These are phyloP conservation scores for Epizoanthus illoricatus DNA, from an alignment of 92 coral and sea anemone genomes.

Conservation along the genomic window DNA sequence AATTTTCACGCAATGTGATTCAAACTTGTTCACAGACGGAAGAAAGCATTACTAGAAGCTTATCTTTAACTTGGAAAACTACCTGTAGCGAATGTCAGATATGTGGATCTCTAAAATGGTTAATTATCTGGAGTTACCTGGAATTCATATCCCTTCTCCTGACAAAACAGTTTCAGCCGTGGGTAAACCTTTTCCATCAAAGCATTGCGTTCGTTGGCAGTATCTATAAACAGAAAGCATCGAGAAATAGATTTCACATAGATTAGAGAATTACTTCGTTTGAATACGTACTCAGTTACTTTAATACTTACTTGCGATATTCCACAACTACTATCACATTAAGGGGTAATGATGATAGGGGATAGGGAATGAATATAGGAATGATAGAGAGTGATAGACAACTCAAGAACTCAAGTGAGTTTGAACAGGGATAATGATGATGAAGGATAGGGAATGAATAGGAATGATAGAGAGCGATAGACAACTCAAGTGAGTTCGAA, in stretches of 20 bases:
- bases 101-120: not conserved
- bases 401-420: no score
- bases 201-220: slow-evolving; percentile 68
- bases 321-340: no score
- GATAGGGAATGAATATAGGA: no score
- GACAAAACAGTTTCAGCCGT: slow-evolving; percentile 56
- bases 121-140: slow-evolving; percentile 35
- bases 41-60: not conserved
- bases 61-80: not conserved
- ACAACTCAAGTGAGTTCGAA: no score
- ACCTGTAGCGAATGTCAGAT: not conserved
- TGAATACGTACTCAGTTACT: no score
- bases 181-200: slow-evolving; percentile 69
- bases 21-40: not conserved
- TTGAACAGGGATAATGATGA: no score
- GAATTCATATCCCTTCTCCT: slow-evolving; percentile 69
- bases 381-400: no score
- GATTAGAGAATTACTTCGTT: not conserved
- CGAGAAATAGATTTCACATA: not conserved
- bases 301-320: no score
- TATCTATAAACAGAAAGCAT: slow-evolving; percentile 36
- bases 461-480: no score
- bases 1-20: no score
- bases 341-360: no score
- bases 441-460: no score